phyloP scores from a whole-genome alignment of 2,113 vertebrate species.

The Acanthisitta chloris region DNA sequence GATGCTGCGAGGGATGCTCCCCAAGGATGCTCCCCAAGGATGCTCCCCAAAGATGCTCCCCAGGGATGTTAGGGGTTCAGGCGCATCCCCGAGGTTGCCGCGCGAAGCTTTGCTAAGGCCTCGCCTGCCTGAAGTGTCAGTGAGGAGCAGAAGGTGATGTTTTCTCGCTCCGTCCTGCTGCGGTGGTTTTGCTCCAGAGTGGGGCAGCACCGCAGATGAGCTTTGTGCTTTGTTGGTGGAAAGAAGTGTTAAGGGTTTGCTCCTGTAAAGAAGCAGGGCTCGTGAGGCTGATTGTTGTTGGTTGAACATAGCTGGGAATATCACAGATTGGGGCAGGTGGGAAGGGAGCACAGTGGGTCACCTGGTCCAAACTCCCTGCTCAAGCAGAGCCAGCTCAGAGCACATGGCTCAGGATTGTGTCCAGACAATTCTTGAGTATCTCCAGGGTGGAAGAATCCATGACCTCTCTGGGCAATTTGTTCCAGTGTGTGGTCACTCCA shows the following conservation, averaged over 20 bases:
- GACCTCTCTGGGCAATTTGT: too few species aligned
- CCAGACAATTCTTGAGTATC: too few species aligned
- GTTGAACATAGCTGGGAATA: accelerated
- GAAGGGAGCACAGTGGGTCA: too few species aligned
- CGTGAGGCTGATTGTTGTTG: accelerated
- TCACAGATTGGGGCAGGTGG: background rate
- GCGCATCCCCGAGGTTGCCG: background rate
- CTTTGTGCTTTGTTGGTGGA: accelerated
- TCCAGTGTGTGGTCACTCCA: too few species aligned
- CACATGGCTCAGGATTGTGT: too few species aligned
- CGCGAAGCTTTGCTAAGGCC: accelerated
- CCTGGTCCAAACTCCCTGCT: too few species aligned
- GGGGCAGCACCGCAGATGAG: accelerated
- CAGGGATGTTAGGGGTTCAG: accelerated
- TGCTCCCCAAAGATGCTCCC: too few species aligned
- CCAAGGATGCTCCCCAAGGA: too few species aligned
- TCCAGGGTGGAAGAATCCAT: too few species aligned
- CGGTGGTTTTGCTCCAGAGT: accelerated
- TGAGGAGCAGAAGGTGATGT: accelerated
- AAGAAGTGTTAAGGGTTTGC: accelerated
- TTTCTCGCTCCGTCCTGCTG: accelerated
- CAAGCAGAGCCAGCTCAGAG: too few species aligned
- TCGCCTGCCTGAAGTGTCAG: background rate
- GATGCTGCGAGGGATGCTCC: too few species aligned
- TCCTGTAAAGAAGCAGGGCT: accelerated